A percentile compares a stretch with the other conserved stretches of the same genome.
Conservation (phyloP, 2,888 invertebrate species). For the Entomobrya proxima region DNA sequence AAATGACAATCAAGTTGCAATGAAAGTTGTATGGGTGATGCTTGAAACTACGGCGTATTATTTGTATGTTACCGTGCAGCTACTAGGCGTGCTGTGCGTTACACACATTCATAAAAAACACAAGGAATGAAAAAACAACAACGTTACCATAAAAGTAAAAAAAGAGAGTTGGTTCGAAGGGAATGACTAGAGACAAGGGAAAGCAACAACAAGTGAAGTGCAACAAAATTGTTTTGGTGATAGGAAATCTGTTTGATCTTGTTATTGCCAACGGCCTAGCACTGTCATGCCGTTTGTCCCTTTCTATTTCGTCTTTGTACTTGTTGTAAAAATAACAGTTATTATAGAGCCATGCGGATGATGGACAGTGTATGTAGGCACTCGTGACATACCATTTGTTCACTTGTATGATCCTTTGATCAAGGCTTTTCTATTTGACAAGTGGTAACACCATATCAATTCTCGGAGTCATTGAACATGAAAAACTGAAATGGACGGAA, state of each 20-base stretch:
- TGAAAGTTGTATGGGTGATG: neutral
- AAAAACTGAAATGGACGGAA: no score
- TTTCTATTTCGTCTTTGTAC: neutral
- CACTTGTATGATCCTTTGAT: no score
- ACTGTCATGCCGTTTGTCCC: neutral
- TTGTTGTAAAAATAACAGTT: neutral
- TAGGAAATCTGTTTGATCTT: conserved; percentile 17
- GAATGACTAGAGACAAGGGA: neutral
- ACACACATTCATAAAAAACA: neutral
- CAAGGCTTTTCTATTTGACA: no score
- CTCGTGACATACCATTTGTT: no score
- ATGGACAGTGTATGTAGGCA: no score
- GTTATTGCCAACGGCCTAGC: neutral
- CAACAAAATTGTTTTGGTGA: conserved; percentile 16
- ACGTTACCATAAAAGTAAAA: neutral
- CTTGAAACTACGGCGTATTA: no score
- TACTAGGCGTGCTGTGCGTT: neutral
- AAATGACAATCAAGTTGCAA: conserved; percentile 8
- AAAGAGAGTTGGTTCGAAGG: neutral
- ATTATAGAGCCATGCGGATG: no score
- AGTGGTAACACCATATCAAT: no score
- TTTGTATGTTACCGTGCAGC: neutral
- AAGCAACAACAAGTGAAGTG: conserved; percentile 22
- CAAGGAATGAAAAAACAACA: neutral
- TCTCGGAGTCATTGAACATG: no score